Base-by-base conservation (phyloP, 2,888 invertebrate species). In the Synergus laeviventris region DNA sequence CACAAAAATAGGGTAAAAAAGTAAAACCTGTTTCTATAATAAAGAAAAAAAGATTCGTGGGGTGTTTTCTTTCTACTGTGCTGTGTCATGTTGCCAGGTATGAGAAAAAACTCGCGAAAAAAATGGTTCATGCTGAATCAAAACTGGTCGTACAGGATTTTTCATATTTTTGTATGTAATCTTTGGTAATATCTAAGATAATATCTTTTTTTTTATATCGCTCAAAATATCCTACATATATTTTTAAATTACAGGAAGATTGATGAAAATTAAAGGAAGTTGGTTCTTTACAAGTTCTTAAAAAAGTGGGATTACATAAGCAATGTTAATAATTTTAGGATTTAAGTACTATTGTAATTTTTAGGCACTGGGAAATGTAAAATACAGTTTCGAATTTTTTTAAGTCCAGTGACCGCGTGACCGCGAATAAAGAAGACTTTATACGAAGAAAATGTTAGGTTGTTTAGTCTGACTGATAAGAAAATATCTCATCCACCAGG, bases 391-490 rank as follows among this genome's bases (percentile, higher is more conserved):
- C 1, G 1, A 36, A n/a, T 61, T 61, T 61, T 61, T 36, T 61
- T n/a, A 36, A 70, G 70, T n/a, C 70, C 70, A 70, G n/a, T 42
- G 42, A 70, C 49, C 70, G 45, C 31, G n/a, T 42, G 42, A 70
- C 49, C 70, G 45, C 31, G 70, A 70, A 70, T 70, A 70, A 36
- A 45, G 31, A 31, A 11, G 49, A n/a, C 31, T 31, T 49, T 49
- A 42, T 70, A 45, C 45, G 11, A 16, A 70, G 56, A 70, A 49
- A 49, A 70, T 3, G 70, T 31, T 49, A 5, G 11, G 16, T 16
- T 49, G 16, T 49, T 70, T 64, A 39, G 0, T 39, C 18, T 45
- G 45, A 70, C 49, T 70, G 70, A 70, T 70, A 70, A 45, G 70
- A 70, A 49, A 14, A 21, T 42, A 24, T 49, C 24, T 49, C 31